A percentile compares a stretch with the other conserved stretches of the same genome.
Conservation (phyloP, 2,797 vertebrate species). For the Rhabdophis nuchalis region DNA sequence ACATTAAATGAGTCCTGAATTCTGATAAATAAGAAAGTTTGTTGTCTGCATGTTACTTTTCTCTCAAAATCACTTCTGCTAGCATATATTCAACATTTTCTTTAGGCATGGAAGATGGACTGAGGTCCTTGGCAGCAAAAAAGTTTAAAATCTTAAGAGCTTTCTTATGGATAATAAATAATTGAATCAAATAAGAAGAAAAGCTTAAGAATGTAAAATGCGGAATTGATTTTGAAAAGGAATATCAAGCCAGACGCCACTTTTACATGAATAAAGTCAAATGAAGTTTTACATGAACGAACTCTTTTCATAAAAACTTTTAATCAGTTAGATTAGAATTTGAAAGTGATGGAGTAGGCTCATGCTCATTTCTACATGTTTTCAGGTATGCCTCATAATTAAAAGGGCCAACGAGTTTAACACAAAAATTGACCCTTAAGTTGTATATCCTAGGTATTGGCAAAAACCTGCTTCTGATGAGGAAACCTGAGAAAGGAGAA, state of each 20-base stretch:
- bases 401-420: not conserved
- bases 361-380: not conserved
- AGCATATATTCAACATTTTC: not conserved
- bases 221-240: not conserved
- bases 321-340: not conserved
- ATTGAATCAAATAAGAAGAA: not conserved
- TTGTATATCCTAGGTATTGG: fast-evolving
- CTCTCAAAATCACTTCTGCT: not conserved
- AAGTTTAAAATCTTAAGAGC: not conserved
- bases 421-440: not conserved
- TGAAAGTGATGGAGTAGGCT: not conserved
- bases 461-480: not conserved
- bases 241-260: not conserved
- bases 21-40: not conserved
- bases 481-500: constrained; percentile 14
- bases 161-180: fast-evolving
- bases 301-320: not conserved
- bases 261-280: not conserved
- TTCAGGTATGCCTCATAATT: not conserved
- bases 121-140: fast-evolving
- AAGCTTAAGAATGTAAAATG: not conserved
- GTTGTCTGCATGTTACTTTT: not conserved
- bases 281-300: not conserved
- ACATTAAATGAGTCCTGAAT: not conserved
- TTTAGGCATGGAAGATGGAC: fast-evolving